Evolutionary conservation across 2,888 invertebrate species (phyloP), one percentile per base, ranked within the genome.

Genomic region (Adelognathus sp.): DNA sequence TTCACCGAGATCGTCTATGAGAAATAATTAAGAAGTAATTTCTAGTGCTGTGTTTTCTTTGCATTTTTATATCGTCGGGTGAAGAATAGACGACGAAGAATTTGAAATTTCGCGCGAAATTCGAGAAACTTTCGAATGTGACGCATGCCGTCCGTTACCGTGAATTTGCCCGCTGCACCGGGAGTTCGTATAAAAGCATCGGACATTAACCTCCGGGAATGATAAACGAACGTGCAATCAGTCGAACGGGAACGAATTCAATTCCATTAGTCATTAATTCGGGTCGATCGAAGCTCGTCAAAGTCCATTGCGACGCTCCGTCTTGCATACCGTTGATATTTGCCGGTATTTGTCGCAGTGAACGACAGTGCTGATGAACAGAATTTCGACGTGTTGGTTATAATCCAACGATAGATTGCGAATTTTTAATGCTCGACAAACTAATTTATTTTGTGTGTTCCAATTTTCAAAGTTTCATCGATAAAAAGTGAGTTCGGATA

Each of bases 181-280:
- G 11, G 24, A 50, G 21, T n/a, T 24, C 6, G 16, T n/a, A 41
- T 11, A 46, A 16, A 7, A 44, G 9, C 46, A 7, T 7, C 50
- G 71, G 50, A 31, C 60, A 33, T 72, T 76, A 72, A 72, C 71
- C 66, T 60, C 52, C 21, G 9, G 9, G 27, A 52, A 69, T 16
- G 75, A 52, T 58, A 66, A 70, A 50, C 21, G 66, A 41, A 41
- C 31, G 24, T 11, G 52, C 52, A 71, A 71, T 71, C 52, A 71
- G 52, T 41, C 44, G 33, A 71, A 52, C 52, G 29, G 29, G 61
- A 29, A 71, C 60, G 71, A 71, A 58, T 71, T 71, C 60, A 44
- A 76, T 72, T 71, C 60, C 60, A 71, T 76, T 76, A 52, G 52
- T 76, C 60, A 54, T 66, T 76, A 44, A 72, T 63, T 63, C 69